phyloP scores from a whole-genome alignment of 1,140 invertebrate species.

The Riptortus pedestris region DNA sequence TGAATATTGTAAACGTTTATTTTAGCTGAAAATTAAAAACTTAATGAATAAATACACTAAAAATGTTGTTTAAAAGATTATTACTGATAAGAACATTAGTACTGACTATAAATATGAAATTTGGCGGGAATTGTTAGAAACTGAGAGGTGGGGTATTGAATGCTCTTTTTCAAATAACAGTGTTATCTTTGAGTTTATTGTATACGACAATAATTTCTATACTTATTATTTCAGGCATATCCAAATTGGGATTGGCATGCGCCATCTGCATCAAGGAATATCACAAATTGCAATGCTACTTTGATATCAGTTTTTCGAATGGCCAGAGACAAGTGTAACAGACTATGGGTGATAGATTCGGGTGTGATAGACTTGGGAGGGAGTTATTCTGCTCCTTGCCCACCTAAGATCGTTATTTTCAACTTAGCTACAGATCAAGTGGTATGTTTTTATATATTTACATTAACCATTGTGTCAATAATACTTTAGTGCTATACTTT shows the following conservation, averaged over 20 bases:
- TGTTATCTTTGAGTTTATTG: neutral
- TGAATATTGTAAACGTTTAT: too few species aligned
- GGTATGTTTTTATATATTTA: too few species aligned
- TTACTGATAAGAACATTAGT: too few species aligned
- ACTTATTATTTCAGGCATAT: slow-evolving; percentile 46
- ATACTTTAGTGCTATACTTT: too few species aligned
- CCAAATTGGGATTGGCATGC: slow-evolving; percentile 65
- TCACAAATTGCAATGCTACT: slow-evolving; percentile 48
- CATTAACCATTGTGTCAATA: too few species aligned
- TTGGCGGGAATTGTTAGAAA: too few species aligned
- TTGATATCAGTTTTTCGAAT: slow-evolving; percentile 63
- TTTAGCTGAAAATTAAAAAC: too few species aligned
- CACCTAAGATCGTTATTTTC: slow-evolving; percentile 64
- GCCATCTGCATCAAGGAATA: slow-evolving; percentile 39
- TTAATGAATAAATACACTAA: too few species aligned
- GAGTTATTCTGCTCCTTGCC: slow-evolving; percentile 55
- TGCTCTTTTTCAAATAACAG: neutral
- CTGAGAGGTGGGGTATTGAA: too few species aligned
- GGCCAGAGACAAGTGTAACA: slow-evolving; percentile 55
- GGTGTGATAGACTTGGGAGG: slow-evolving; percentile 60
- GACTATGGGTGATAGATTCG: slow-evolving; percentile 58
- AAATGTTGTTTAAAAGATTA: too few species aligned
- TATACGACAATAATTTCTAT: neutral
- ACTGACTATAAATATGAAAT: too few species aligned
- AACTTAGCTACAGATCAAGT: slow-evolving; percentile 57